Evolutionary conservation across 2,888 invertebrate genomes (phyloP).

Genomic region (Ochropleura plecta): DNA sequence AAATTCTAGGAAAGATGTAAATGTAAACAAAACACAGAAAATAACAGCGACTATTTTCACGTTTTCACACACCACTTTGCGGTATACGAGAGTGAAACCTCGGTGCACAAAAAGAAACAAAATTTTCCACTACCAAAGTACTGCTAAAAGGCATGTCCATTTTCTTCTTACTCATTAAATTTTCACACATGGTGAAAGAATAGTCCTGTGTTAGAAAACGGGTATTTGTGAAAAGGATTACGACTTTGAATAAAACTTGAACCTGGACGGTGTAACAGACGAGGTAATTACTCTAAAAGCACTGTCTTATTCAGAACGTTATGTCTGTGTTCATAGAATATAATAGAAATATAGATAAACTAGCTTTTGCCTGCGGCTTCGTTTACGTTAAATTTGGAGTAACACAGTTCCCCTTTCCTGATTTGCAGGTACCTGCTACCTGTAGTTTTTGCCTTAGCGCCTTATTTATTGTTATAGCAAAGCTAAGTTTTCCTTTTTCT

Average conservation of each 20-base stretch:
- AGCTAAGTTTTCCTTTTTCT: no score
- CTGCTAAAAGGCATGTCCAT: slow-evolving; percentile 66
- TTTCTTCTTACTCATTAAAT: slow-evolving; percentile 71
- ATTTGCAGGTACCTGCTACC: no score
- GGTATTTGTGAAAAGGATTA: slow-evolving; percentile 67
- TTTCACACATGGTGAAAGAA: slow-evolving; percentile 74
- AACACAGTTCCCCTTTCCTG: no score
- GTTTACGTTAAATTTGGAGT: no score
- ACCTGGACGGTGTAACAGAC: slow-evolving; percentile 59
- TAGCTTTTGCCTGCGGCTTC: no score
- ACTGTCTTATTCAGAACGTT: neutral
- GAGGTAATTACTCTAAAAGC: slow-evolving; percentile 34
- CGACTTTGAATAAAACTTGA: slow-evolving; percentile 68
- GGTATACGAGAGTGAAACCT: slow-evolving; percentile 21
- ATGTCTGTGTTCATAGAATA: neutral
- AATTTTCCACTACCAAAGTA: slow-evolving; percentile 23
- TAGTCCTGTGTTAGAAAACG: slow-evolving; percentile 50
- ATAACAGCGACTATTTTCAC: slow-evolving; percentile 21
- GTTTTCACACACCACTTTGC: slow-evolving; percentile 25
- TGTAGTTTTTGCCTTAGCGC: no score
- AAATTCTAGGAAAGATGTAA: neutral
- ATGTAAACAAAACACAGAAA: neutral
- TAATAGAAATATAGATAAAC: no score
- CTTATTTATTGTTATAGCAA: no score
- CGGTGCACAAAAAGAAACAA: slow-evolving; percentile 50